Conservation (phyloP, 2,113 vertebrate genomes). For the Stigmatopora argus region DNA sequence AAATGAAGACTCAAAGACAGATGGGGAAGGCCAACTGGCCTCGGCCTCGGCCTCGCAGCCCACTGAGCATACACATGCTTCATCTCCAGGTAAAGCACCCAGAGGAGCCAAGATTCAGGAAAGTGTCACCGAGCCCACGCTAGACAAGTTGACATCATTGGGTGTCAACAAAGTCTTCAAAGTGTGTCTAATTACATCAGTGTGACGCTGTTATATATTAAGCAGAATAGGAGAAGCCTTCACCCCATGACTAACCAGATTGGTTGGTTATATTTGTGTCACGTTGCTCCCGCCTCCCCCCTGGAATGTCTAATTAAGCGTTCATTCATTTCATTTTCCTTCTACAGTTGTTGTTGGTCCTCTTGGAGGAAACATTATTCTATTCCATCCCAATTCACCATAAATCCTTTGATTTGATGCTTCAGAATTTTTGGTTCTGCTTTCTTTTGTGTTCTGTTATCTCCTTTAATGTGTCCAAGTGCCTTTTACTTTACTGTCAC, state of each 20-base stretch:
- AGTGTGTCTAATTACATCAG: slow-evolving; percentile 15
- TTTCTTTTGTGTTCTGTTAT: slow-evolving; percentile 52
- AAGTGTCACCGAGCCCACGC: slow-evolving; percentile 1
- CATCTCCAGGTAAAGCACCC: slow-evolving; percentile 84
- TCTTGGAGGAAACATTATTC: slow-evolving; percentile 28
- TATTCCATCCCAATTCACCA: slow-evolving; percentile 30
- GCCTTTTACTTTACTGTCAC: slow-evolving; percentile 47
- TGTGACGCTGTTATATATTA: slow-evolving; percentile 36
- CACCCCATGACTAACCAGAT: slow-evolving; percentile 36
- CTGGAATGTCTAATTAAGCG: slow-evolving; percentile 55
- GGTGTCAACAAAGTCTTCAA: slow-evolving; percentile 19
- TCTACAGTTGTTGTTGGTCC: slow-evolving; percentile 27
- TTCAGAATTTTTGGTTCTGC: slow-evolving; percentile 42
- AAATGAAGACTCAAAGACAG: slow-evolving; percentile 71
- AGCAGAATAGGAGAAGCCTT: slow-evolving; percentile 22
- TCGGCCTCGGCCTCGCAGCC: slow-evolving; percentile 64
- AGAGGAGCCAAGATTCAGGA: slow-evolving; percentile 33
- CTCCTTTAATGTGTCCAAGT: slow-evolving; percentile 57
- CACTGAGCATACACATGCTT: slow-evolving; percentile 57
- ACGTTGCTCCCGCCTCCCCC: slow-evolving; percentile 8
- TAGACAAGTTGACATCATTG: slow-evolving; percentile 9
- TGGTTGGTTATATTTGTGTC: slow-evolving; percentile 33
- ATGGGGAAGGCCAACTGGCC: slow-evolving; percentile 66
- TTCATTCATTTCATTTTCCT: slow-evolving; percentile 38
- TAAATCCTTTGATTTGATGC: slow-evolving; percentile 38